Percentiles rank a stretch among this genome's conserved stretches.
These are phyloP conservation scores for Triplophysa dalaica DNA, from an alignment of 2,113 vertebrate species.

Conservation along the genomic window DNA sequence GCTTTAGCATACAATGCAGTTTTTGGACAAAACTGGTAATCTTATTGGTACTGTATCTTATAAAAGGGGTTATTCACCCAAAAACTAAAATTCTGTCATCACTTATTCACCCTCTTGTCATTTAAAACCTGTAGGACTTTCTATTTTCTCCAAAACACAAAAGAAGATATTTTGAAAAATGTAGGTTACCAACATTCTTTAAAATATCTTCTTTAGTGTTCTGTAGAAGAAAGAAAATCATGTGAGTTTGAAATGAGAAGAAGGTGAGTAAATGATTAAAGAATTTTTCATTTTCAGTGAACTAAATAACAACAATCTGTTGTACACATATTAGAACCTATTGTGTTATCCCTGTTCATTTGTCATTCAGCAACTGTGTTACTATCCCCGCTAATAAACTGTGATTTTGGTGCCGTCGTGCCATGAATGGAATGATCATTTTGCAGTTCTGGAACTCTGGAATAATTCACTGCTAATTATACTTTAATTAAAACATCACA, in stretches of 20 bases:
- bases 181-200: no score
- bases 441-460: conserved; percentile 7
- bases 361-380: background rate
- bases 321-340: background rate
- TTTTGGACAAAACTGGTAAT: background rate
- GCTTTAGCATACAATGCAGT: conserved; percentile 10
- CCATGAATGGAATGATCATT: conserved; percentile 7
- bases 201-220: no score
- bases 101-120: no score
- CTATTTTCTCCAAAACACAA: no score
- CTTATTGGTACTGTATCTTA: no score
- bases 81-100: no score
- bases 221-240: no score
- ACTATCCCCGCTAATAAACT: background rate
- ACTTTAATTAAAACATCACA: conserved; percentile 21
- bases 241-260: no score
- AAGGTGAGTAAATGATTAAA: no score
- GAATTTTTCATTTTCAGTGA: conserved; percentile 14
- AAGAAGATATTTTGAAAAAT: no score
- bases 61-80: no score
- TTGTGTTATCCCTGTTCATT: conserved; percentile 37
- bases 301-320: conserved; percentile 20
- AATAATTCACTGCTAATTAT: conserved; percentile 20
- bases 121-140: no score
- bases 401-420: background rate